Conservation (phyloP, 2,888 invertebrate species). For the Neria commutata region DNA sequence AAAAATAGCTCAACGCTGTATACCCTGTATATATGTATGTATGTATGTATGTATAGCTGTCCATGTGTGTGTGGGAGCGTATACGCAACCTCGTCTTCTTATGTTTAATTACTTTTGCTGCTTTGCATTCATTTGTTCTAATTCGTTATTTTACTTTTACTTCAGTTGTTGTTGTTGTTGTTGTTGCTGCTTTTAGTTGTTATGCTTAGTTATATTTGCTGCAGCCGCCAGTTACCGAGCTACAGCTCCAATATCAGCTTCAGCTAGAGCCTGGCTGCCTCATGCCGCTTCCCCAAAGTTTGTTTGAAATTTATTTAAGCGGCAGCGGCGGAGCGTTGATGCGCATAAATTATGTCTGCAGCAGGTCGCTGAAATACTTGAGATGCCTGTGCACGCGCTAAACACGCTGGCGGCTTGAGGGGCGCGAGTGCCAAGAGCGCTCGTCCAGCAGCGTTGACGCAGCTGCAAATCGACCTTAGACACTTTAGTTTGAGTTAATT, state of each 20-base stretch:
- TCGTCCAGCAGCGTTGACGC: no score
- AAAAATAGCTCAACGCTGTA: no score
- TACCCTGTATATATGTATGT: neutral
- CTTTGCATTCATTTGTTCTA: slow-evolving; percentile 22
- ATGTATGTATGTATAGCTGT: neutral
- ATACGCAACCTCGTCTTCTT: neutral
- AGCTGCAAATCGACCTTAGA: no score
- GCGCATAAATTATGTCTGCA: slow-evolving; percentile 1
- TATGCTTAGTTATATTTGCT: slow-evolving; percentile 10
- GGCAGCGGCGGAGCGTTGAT: neutral
- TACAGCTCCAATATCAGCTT: no score
- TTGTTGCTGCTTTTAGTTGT: slow-evolving; percentile 11
- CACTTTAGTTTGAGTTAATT: no score
- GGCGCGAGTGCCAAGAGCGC: no score
- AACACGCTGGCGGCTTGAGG: no score
- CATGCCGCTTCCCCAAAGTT: no score
- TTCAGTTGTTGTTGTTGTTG: neutral
- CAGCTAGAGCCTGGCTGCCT: no score
- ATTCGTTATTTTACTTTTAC: slow-evolving; percentile 24
- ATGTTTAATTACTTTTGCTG: slow-evolving; percentile 5
- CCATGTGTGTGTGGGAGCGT: neutral
- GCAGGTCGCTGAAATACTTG: neutral
- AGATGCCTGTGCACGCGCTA: no score
- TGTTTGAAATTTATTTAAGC: neutral
- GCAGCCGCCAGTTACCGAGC: slow-evolving; percentile 3